Evolutionary conservation across 2,888 invertebrate genomes (phyloP).

Genomic region (Escarpia spicata): DNA sequence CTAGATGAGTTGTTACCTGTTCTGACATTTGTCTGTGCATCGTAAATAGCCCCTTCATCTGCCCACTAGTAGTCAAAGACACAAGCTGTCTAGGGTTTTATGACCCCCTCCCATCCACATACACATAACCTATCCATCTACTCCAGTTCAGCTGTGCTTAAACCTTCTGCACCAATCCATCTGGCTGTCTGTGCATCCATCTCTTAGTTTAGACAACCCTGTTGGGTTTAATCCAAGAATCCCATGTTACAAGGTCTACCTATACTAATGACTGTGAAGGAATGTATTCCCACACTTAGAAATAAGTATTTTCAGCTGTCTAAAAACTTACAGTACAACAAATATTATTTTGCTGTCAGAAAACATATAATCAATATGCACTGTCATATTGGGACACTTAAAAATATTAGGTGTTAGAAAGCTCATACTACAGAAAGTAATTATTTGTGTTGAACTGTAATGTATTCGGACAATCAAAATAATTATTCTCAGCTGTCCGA

Average conservation of each 20-base stretch:
- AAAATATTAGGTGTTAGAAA: too few species aligned
- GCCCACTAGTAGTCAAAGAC: neutral
- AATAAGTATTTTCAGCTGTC: too few species aligned
- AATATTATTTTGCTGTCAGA: too few species aligned
- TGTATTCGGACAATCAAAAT: too few species aligned
- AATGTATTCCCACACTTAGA: too few species aligned
- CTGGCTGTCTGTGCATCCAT: neutral
- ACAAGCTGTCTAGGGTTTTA: neutral
- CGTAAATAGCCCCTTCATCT: conserved; percentile 8
- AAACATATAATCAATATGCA: too few species aligned
- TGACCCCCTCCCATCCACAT: neutral
- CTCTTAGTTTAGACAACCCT: neutral
- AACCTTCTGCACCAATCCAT: neutral
- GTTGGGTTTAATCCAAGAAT: neutral
- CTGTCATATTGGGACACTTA: too few species aligned
- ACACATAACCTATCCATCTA: neutral
- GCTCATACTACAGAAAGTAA: too few species aligned
- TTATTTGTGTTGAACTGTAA: too few species aligned
- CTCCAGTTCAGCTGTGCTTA: neutral
- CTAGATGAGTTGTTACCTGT: neutral
- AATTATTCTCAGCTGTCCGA: too few species aligned
- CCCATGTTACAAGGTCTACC: neutral
- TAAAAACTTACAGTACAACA: too few species aligned
- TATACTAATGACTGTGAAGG: too few species aligned
- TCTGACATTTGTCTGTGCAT: neutral